These are phyloP conservation scores for Spea hammondii DNA, from an alignment of 2,797 vertebrate species.

Conservation along the genomic window DNA sequence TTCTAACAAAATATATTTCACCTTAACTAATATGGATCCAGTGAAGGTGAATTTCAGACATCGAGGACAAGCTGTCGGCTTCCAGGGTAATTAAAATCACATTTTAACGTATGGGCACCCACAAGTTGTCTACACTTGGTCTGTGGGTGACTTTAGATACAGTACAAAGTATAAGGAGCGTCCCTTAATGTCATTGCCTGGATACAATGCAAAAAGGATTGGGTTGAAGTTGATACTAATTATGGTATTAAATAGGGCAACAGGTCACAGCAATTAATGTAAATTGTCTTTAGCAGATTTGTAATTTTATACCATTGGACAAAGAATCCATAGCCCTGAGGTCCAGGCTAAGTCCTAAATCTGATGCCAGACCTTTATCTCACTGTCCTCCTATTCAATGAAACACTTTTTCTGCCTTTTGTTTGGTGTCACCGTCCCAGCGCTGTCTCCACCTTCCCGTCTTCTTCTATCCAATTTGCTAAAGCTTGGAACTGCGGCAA, in stretches of 20 bases:
- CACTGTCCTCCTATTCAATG: slow-evolving; percentile 5
- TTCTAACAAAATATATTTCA: too few species aligned
- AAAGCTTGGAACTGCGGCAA: neutral
- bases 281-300: slow-evolving; percentile 38
- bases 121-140: neutral
- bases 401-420: slow-evolving; percentile 21
- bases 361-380: slow-evolving; percentile 19
- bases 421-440: slow-evolving; percentile 1
- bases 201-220: too few species aligned
- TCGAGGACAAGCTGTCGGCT: neutral
- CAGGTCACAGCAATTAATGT: slow-evolving; percentile 36
- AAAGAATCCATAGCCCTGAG: slow-evolving; percentile 29
- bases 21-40: neutral
- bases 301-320: slow-evolving; percentile 33
- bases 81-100: neutral
- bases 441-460: slow-evolving; percentile 10
- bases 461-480: slow-evolving; percentile 21
- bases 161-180: too few species aligned
- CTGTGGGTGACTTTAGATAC: too few species aligned
- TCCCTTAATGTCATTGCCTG: too few species aligned
- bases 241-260: slow-evolving; percentile 48
- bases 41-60: neutral
- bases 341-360: slow-evolving; percentile 27
- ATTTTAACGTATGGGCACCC: neutral
- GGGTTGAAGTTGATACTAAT: slow-evolving; percentile 25